Conservation (phyloP, 2,797 vertebrate genomes). For the Rhinogobio ventralis region DNA sequence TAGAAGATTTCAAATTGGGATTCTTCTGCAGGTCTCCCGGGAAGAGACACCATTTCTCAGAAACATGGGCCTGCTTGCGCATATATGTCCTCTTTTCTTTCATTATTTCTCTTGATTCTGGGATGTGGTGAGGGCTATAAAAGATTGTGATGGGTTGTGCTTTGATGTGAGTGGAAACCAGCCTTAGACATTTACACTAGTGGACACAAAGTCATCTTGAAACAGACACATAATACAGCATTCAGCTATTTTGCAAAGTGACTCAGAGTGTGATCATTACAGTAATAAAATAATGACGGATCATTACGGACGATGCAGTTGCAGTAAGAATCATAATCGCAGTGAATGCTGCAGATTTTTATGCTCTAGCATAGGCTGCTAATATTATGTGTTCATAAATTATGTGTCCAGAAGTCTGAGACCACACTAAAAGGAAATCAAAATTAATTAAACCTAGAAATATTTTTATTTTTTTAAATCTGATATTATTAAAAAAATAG, state of each 20-base stretch:
- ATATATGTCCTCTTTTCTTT: background rate
- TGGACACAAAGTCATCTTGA: constrained; percentile 16
- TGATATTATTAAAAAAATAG: background rate
- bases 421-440: background rate
- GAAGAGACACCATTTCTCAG: constrained; percentile 46
- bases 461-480: background rate
- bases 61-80: constrained; percentile 8
- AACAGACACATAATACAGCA: background rate
- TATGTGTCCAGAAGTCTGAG: too few species aligned
- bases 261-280: background rate
- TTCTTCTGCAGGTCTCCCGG: constrained; percentile 21
- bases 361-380: background rate
- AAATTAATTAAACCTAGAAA: background rate
- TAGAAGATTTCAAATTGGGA: constrained; percentile 24
- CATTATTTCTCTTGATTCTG: constrained; percentile 7
- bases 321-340: background rate
- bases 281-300: background rate
- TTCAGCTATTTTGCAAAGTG: background rate
- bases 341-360: background rate
- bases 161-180: background rate
- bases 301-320: constrained; percentile 10
- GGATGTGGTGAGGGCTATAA: background rate
- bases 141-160: background rate
- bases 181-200: background rate
- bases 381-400: background rate